Evolutionary conservation across 2,113 vertebrate genomes (phyloP), one percentile per base, ranked within the genome.

Genomic region (Cichladusa arquata): DNA sequence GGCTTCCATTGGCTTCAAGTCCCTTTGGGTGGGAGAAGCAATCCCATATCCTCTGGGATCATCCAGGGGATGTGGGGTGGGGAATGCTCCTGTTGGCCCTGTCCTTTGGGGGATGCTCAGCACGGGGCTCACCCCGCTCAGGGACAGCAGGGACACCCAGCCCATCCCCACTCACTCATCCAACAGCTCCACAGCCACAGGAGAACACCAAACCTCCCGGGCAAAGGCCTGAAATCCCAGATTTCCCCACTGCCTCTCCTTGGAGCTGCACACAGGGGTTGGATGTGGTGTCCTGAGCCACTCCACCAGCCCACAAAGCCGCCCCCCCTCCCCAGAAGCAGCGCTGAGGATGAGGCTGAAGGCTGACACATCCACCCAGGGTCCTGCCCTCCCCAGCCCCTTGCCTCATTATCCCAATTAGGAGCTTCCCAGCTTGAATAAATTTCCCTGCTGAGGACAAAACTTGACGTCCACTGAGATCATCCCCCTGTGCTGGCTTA

Each of bases 71-170:
- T 19, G 6, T 44, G 22, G 31, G 44, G 5, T 28, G 22, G 72
- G 82, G 31, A n/a, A 10, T 1, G 24, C 19, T 31, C 1, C 0
- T 2, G 5, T 2, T 13, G 71, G 38, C 28, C 33, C 34, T 48
- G n/a, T 10, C 3, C 1, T 24, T 7, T 44, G 44, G 60, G 31
- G 29, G 7, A 11, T 31, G 54, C 67, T 77, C 36, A 29, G 1
- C 1, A 0, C 36, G 7, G 18, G 12, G 14, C 19, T 40, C 6
- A 12, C 11, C 47, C 56, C 0, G 0, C 45, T 28, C 13, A 3
- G 72, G 64, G 33, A 2, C 1, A 51, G 50, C 50, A 28, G 50
- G 12, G 62, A 31, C 48, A 9, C 26, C 2, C 0, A 28, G 14
- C 36, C 67, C 23, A 0, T n/a, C 50, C 66, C 17, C 11, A 3